phyloP scores from a whole-genome alignment of 2,888 invertebrate species.

The Willowsia nigromaculata region DNA sequence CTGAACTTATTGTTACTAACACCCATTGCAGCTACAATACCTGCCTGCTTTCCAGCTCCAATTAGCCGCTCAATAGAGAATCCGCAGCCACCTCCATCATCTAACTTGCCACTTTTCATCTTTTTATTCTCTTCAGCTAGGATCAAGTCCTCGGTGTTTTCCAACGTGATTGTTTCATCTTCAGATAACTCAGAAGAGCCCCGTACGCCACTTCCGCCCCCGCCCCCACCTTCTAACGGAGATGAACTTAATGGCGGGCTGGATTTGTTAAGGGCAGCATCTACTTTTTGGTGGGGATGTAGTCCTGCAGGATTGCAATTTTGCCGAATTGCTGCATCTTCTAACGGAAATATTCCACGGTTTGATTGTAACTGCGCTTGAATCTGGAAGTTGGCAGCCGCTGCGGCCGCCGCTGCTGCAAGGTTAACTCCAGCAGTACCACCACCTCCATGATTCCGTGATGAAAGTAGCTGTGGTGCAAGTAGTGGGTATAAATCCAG shows the following conservation, averaged over 20 bases:
- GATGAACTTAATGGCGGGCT: constrained; percentile 37
- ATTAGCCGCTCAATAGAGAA: constrained; percentile 77
- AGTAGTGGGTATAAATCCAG: constrained; percentile 77
- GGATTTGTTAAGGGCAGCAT: neutral
- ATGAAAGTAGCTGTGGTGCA: constrained; percentile 68
- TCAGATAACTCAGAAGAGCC: constrained; percentile 14
- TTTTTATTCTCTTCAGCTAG: constrained; percentile 39
- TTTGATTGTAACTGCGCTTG: constrained; percentile 64
- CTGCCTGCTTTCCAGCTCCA: constrained; percentile 63
- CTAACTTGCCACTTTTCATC: constrained; percentile 47
- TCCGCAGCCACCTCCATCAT: constrained; percentile 47
- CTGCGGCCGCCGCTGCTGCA: constrained; percentile 58
- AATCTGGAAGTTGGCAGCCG: constrained; percentile 46
- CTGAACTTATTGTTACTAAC: constrained; percentile 3
- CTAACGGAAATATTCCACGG: constrained; percentile 56
- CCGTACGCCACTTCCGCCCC: neutral
- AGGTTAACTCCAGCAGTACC: constrained; percentile 47
- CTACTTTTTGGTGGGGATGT: neutral
- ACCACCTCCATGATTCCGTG: constrained; percentile 42
- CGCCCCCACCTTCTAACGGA: neutral
- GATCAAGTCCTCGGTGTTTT: constrained; percentile 53
- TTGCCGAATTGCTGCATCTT: constrained; percentile 55
- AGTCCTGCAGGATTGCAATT: constrained; percentile 1
- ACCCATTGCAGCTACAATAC: constrained; percentile 36
- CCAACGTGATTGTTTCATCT: constrained; percentile 54